Percentiles rank a stretch among this genome's conserved stretches.
Evolutionary conservation across 2,113 vertebrate genomes (phyloP).

Genomic region (Macrotis lagotis): DNA sequence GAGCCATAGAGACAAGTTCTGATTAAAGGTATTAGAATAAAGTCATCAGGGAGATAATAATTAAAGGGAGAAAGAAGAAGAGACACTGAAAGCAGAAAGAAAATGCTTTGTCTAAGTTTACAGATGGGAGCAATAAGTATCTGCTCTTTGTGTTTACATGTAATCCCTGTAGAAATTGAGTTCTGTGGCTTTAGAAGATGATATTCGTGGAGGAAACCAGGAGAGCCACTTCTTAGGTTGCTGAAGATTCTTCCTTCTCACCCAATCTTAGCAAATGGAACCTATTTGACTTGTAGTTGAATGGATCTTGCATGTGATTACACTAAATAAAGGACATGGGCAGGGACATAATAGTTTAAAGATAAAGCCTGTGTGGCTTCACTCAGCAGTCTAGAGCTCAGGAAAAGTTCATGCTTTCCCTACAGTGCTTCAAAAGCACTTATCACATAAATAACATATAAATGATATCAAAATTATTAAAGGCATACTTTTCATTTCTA

Average conservation of each 20-base stretch:
- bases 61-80: neutral
- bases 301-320: neutral
- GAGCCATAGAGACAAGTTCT: neutral
- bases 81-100: neutral
- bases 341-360: slow-evolving; percentile 9
- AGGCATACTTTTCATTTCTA: slow-evolving; percentile 14
- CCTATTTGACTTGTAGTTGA: neutral
- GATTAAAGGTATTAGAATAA: neutral
- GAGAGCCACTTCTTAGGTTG: neutral
- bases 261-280: neutral
- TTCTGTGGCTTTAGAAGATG: neutral
- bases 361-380: neutral
- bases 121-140: neutral
- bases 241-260: neutral
- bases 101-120: neutral
- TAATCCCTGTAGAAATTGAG: neutral
- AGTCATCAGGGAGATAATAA: neutral
- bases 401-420: neutral
- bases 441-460: neutral
- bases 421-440: neutral
- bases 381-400: neutral
- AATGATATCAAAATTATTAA: slow-evolving; percentile 30
- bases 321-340: neutral
- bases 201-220: neutral
- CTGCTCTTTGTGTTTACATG: neutral